These are phyloP conservation scores for Pteronura brasiliensis DNA, from an alignment of 2,113 vertebrate genomes.

Conservation along the genomic window DNA sequence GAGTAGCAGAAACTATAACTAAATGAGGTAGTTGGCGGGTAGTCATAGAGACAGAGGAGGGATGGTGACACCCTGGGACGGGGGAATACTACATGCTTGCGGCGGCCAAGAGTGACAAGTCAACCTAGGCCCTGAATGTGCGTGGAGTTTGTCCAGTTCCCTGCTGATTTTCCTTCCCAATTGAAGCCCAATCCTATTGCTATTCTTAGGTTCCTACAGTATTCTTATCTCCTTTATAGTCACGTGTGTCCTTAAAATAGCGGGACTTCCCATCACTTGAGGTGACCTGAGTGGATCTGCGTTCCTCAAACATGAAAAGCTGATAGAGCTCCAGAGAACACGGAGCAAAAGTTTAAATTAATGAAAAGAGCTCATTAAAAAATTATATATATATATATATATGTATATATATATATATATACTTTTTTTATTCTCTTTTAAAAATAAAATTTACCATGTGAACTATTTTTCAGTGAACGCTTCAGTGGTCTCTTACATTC, in stretches of 20 bases:
- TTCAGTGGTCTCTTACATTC: not conserved
- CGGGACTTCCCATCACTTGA: not conserved
- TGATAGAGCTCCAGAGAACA: not conserved
- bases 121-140: not conserved
- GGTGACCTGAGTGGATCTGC: not conserved
- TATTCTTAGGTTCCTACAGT: not conserved
- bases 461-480: not conserved
- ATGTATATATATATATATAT: not conserved
- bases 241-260: slow-evolving; percentile 36
- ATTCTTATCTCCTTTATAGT: slow-evolving; percentile 17
- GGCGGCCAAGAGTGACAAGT: not conserved
- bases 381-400: not conserved
- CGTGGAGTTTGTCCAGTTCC: not conserved
- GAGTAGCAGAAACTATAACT: slow-evolving; percentile 48
- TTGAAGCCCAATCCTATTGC: not conserved
- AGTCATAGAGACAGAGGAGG: not conserved
- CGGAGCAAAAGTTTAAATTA: not conserved
- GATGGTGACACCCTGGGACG: not conserved
- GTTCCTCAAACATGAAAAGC: not conserved
- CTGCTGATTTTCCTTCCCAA: not conserved
- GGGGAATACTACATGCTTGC: not conserved
- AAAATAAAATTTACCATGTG: not conserved
- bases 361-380: not conserved
- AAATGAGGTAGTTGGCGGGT: not conserved
- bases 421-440: not conserved